A percentile compares a stretch with the other conserved stretches of the same genome.
phyloP scores from a whole-genome alignment of 2,888 invertebrate species.

The Temnothorax ravouxi region DNA sequence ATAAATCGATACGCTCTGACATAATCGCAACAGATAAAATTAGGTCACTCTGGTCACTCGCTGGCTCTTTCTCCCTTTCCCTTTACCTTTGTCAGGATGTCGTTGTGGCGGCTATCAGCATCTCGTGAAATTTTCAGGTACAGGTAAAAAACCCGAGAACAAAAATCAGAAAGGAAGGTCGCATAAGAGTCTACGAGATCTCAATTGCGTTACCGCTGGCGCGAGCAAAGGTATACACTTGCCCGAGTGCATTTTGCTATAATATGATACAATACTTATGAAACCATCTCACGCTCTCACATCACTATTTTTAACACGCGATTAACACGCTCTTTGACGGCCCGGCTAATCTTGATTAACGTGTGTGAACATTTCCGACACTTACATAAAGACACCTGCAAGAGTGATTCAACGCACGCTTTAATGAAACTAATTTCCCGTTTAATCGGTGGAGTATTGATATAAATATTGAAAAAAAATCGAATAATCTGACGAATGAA shows the following conservation, averaged over 20 bases:
- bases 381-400: conserved; percentile 21
- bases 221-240: conserved; percentile 87
- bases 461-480: not conserved
- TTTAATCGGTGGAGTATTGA: conserved; percentile 3
- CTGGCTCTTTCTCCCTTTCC: not conserved
- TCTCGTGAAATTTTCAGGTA: conserved; percentile 84
- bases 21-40: conserved; percentile 20
- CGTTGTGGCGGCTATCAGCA: conserved; percentile 78
- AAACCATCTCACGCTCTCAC: conserved; percentile 61
- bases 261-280: conserved; percentile 28
- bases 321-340: conserved; percentile 75
- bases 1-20: conserved; percentile 23
- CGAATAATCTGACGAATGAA: conserved; percentile 3
- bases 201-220: conserved; percentile 88
- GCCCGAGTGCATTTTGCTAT: conserved; percentile 81
- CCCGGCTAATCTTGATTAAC: conserved; percentile 34
- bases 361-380: conserved; percentile 3
- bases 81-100: conserved; percentile 70
- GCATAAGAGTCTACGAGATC: conserved; percentile 89
- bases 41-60: not conserved
- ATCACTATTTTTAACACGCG: conserved; percentile 58
- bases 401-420: conserved; percentile 22
- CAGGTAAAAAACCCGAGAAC: conserved; percentile 86
- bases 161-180: conserved; percentile 87
- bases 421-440: not conserved